Percentiles rank a stretch among this genome's conserved stretches.
phyloP scores from a whole-genome alignment of 2,113 vertebrate genomes.

The Semnornis frantzii region DNA sequence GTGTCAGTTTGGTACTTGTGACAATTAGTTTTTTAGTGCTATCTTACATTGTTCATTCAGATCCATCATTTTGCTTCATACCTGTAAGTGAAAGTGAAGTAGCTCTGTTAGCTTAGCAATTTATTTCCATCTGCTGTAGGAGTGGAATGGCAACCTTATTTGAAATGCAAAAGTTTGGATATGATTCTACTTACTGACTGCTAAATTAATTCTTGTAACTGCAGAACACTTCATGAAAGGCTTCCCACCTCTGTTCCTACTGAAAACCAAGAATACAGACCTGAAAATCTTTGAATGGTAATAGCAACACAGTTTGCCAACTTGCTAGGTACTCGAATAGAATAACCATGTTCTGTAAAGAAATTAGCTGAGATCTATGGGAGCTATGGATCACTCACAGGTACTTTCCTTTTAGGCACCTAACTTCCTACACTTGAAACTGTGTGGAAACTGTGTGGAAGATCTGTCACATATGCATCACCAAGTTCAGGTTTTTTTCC shows the following conservation, averaged over 20 bases:
- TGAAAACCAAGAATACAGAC: slow-evolving; percentile 17
- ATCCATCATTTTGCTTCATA: neutral
- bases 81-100: neutral
- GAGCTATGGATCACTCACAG: neutral
- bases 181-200: slow-evolving; percentile 9
- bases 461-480: neutral
- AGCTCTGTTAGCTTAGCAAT: neutral
- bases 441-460: no score
- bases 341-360: neutral
- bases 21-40: neutral
- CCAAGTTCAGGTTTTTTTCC: neutral
- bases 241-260: slow-evolving; percentile 33
- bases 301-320: slow-evolving; percentile 2
- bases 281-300: slow-evolving; percentile 18
- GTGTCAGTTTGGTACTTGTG: neutral
- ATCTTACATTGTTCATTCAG: neutral
- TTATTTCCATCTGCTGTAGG: slow-evolving; percentile 2
- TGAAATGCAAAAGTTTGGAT: neutral
- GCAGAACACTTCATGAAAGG: neutral
- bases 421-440: neutral
- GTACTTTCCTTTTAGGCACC: neutral
- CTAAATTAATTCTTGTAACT: slow-evolving; percentile 23
- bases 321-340: neutral
- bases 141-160: neutral
- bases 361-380: neutral